phyloP scores from a whole-genome alignment of 1,140 invertebrate genomes.

The Semibalanus balanoides region DNA sequence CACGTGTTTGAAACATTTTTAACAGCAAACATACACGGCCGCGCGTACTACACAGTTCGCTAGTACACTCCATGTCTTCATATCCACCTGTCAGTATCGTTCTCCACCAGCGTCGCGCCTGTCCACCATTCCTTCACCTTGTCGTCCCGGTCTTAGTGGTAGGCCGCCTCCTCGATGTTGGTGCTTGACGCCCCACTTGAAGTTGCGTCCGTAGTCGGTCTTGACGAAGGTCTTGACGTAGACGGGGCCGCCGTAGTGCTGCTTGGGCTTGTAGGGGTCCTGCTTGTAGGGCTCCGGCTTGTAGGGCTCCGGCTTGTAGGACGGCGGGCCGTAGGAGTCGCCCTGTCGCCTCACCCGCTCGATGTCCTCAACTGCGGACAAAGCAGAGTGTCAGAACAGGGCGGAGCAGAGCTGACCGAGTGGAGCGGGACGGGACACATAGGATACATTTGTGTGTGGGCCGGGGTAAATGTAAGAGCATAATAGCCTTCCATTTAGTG shows the following conservation, averaged over 20 bases:
- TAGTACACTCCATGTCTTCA: background rate
- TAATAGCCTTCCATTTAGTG: too few relatives aligned
- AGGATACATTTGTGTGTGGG: too few relatives aligned
- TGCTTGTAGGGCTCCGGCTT: background rate
- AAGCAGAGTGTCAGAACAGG: too few relatives aligned
- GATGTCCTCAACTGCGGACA: too few relatives aligned
- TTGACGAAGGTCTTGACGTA: conserved; percentile 60
- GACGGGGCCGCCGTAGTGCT: background rate
- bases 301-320: background rate
- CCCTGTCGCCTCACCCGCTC: too few relatives aligned
- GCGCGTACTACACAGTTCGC: background rate
- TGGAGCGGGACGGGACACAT: too few relatives aligned
- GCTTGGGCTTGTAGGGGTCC: background rate
- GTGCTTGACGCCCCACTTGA: conserved; percentile 70
- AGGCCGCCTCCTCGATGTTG: conserved; percentile 37
- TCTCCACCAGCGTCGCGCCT: background rate
- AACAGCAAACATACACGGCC: background rate
- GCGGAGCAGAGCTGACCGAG: too few relatives aligned
- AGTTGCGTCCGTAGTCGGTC: conserved; percentile 65
- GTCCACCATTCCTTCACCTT: too few relatives aligned
- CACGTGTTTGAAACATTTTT: background rate
- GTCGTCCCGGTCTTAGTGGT: background rate
- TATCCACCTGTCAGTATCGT: background rate
- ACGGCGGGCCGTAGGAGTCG: background rate
- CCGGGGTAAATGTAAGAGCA: too few relatives aligned